phyloP scores from a whole-genome alignment of 2,888 invertebrate genomes.

The Lasioglossum morio region DNA sequence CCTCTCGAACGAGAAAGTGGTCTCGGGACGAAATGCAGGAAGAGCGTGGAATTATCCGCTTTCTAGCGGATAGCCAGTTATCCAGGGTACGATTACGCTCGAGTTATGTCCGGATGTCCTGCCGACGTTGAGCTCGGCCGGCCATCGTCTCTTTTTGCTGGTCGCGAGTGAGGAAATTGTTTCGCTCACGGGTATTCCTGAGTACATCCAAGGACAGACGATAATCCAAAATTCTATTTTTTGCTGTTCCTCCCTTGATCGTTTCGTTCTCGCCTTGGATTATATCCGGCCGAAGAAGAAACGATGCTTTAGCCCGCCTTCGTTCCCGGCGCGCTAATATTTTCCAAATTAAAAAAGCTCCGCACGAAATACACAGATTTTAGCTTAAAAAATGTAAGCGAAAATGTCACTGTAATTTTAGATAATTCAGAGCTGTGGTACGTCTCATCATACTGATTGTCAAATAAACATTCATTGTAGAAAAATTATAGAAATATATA shows the following conservation, averaged over 20 bases:
- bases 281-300: conserved; percentile 39
- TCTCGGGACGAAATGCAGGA: conserved; percentile 60
- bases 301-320: conserved; percentile 11
- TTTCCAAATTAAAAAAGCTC: conserved; percentile 1
- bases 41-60: conserved; percentile 72
- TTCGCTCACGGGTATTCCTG: conserved; percentile 46
- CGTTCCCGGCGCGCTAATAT: neutral
- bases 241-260: conserved; percentile 42
- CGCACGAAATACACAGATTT: neutral
- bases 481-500: too few relatives aligned
- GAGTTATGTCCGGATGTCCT: conserved; percentile 68
- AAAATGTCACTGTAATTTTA: neutral
- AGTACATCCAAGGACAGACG: conserved; percentile 51
- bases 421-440: neutral
- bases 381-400: neutral
- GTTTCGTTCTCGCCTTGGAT: conserved; percentile 36
- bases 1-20: conserved; percentile 67
- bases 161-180: conserved; percentile 60
- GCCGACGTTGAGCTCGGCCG: conserved; percentile 38
- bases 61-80: conserved; percentile 71
- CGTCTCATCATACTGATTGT: neutral
- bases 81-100: conserved; percentile 72
- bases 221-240: conserved; percentile 66
- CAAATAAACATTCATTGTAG: too few relatives aligned
- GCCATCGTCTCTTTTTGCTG: conserved; percentile 43